A percentile compares a stretch with the other conserved stretches of the same genome.
Evolutionary conservation across 2,113 vertebrate species (phyloP).

Genomic region (Prochilodus magdalenae): DNA sequence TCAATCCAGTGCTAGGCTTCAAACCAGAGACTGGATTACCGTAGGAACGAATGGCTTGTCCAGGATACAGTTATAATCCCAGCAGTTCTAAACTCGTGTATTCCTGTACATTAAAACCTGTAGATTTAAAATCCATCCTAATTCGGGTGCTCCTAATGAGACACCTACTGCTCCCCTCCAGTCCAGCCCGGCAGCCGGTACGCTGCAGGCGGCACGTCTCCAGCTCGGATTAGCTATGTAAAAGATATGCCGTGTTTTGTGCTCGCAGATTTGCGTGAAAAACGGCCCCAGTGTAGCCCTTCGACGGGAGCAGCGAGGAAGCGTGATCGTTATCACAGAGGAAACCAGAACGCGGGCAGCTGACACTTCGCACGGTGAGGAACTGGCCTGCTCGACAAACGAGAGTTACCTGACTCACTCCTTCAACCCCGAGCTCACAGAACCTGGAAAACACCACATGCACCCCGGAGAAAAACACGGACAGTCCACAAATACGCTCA

Average conservation of each 20-base stretch:
- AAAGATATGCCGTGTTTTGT: neutral
- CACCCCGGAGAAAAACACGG: too few relatives aligned
- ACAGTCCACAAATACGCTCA: too few relatives aligned
- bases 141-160: too few relatives aligned
- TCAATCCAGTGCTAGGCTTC: too few relatives aligned
- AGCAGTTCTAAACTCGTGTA: too few relatives aligned
- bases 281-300: neutral
- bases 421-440: neutral
- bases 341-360: constrained; percentile 9
- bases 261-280: neutral
- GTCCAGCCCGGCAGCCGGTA: too few relatives aligned
- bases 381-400: neutral
- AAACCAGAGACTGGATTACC: too few relatives aligned
- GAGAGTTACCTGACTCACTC: neutral
- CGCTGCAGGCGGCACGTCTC: neutral
- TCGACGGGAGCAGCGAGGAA: neutral
- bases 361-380: neutral
- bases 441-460: neutral
- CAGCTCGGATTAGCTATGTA: neutral
- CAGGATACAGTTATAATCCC: too few relatives aligned
- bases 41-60: too few relatives aligned
- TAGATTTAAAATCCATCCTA: too few relatives aligned
- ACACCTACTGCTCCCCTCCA: neutral
- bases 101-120: too few relatives aligned
- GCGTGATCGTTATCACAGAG: constrained; percentile 8